Evolutionary conservation across 2,113 vertebrate species (phyloP), one percentile per base, ranked within the genome.

Genomic region (Odocoileus hemionus): DNA sequence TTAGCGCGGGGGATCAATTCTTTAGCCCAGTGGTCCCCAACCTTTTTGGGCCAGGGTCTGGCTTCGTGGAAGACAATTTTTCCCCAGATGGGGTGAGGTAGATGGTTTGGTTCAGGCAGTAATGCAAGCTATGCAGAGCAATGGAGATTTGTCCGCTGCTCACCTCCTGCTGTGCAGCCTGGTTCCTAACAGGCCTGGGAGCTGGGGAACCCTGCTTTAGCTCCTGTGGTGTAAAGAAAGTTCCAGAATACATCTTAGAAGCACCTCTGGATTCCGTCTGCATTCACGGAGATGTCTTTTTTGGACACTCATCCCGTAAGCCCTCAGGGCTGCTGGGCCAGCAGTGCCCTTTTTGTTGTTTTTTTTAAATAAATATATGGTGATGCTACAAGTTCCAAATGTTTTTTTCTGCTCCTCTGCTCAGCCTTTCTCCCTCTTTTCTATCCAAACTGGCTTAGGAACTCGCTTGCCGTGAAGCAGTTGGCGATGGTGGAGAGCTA

Each of bases 221-320:
- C 61, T 23, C 43, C 33, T 6, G 13, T 36, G 74, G 76, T 57
- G 39, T 45, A 82, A 87, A 96, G 89, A 57, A 91, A 88, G 33
- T 70, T 94, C 91, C 83, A 28, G 86, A 85, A 84, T n/a, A 21
- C 26, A 5, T 61, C 58, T 86, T 58, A 16, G 88, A 89, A 86
- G 67, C 45, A 21, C 60, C 52, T 74, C 82, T 54, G 64, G 52
- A 28, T 50, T 85, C 57, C 0, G 15, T 36, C 21, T 88, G 91
- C 21, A 15, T 17, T 60, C 57, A 74, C 1, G 1, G 9, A 13
- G 33, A 26, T 28, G 36, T 5, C 36, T 5, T 80, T 36, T 92
- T 43, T 47, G 43, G 86, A 84, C 21, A 8, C 12, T 16, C 23
- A 28, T 25, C 3, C 3, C 36, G 52, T 23, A 45, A 88, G 43